Evolutionary conservation across 2,113 vertebrate species (phyloP).

Genomic region (Helogale parvula): DNA sequence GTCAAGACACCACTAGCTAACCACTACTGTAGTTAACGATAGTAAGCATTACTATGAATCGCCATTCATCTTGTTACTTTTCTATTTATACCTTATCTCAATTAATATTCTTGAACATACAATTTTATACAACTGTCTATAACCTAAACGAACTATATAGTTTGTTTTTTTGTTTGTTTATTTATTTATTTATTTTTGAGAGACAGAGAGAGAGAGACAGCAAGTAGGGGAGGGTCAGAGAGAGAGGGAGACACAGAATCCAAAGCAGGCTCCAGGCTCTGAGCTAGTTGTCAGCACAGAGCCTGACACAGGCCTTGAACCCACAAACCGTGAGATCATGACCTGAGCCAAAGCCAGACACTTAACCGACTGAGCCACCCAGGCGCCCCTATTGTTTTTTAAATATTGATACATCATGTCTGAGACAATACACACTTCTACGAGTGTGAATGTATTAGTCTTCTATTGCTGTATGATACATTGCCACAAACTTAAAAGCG

Average conservation of each 20-base stretch:
- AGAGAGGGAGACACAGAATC: too few species aligned
- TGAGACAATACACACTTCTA: background rate
- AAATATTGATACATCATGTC: background rate
- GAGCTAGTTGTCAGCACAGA: too few species aligned
- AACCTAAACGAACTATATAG: background rate
- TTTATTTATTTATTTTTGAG: too few species aligned
- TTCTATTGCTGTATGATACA: background rate
- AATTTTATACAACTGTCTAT: slow-evolving; percentile 1
- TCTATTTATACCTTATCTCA: background rate
- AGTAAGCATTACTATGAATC: background rate
- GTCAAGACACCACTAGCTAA: background rate
- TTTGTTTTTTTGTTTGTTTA: background rate
- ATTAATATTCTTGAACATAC: background rate
- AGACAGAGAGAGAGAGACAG: too few species aligned
- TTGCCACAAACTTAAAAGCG: background rate
- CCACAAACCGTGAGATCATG: too few species aligned
- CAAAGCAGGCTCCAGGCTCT: too few species aligned
- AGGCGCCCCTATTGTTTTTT: background rate
- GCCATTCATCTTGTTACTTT: background rate
- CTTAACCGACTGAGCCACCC: too few species aligned
- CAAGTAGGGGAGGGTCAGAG: too few species aligned
- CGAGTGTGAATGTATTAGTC: background rate
- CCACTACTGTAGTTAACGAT: background rate
- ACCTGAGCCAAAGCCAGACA: too few species aligned
- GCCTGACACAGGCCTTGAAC: too few species aligned